Evolutionary conservation across 2,797 vertebrate species (phyloP).

Genomic region (Onychomys arenicola): DNA sequence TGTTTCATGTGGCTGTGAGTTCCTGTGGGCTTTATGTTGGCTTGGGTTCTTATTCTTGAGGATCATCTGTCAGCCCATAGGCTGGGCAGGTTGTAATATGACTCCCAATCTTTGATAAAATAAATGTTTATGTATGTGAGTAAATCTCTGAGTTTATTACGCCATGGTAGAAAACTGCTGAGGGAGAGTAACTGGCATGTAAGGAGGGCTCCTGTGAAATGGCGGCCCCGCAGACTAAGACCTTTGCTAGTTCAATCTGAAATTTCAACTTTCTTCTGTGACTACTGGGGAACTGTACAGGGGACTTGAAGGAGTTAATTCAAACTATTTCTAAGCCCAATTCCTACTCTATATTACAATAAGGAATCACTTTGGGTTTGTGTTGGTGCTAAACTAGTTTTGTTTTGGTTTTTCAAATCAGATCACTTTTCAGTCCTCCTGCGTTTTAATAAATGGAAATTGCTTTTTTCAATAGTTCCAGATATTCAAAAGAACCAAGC

Average conservation of each 20-base stretch:
- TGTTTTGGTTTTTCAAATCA: not conserved
- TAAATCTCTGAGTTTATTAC: not conserved
- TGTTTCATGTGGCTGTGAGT: rapidly evolving
- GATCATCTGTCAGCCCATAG: not conserved
- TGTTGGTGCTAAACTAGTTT: not conserved
- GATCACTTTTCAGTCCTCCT: not conserved
- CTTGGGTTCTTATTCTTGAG: not conserved
- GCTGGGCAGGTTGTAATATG: not conserved
- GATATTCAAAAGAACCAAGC: not conserved
- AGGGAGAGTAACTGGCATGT: not conserved
- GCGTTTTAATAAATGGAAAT: not conserved
- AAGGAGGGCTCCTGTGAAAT: not conserved
- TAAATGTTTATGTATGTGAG: not conserved
- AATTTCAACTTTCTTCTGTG: not conserved
- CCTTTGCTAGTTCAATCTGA: not conserved
- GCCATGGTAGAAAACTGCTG: not conserved
- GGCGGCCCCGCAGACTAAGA: not conserved
- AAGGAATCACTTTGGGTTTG: not conserved
- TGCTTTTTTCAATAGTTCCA: not conserved
- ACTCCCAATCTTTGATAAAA: not conserved
- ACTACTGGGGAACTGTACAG: not conserved
- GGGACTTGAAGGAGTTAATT: not conserved
- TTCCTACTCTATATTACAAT: not conserved
- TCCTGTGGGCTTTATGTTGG: not conserved
- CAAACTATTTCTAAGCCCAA: not conserved